Evolutionary conservation across 2,888 invertebrate genomes (phyloP).

Genomic region (Masnerella sp.): DNA sequence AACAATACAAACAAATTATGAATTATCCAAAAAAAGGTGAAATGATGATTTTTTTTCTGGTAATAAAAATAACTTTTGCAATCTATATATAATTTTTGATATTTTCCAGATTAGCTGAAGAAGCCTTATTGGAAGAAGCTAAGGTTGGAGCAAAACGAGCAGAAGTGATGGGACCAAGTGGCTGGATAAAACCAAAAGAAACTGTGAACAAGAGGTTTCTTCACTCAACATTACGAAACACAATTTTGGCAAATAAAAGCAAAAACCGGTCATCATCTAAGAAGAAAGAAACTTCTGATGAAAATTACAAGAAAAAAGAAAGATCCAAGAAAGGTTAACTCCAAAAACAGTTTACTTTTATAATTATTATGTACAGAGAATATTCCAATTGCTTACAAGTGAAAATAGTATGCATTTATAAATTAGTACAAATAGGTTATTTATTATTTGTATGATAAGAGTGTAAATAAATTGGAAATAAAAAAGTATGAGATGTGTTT

Average conservation of each 20-base stretch:
- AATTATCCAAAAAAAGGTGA: no score
- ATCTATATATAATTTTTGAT: no score
- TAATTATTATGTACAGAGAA: neutral
- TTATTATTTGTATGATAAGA: neutral
- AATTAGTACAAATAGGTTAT: neutral
- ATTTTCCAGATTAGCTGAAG: constrained; percentile 70
- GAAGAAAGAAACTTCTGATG: constrained; percentile 8
- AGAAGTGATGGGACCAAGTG: constrained; percentile 75
- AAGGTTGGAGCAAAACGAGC: constrained; percentile 74
- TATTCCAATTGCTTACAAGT: neutral
- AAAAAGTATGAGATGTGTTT: constrained; percentile 5
- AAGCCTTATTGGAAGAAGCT: constrained; percentile 74
- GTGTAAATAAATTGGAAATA: neutral
- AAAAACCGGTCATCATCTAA: constrained; percentile 44
- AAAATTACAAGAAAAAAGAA: constrained; percentile 22
- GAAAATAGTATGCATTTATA: neutral
- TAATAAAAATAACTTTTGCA: constrained; percentile 4
- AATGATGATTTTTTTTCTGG: no score
- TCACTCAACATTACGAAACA: constrained; percentile 73
- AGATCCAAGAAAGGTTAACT: constrained; percentile 11
- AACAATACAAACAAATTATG: no score
- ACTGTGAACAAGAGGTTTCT: constrained; percentile 75
- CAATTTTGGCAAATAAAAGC: constrained; percentile 70
- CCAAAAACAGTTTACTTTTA: neutral
- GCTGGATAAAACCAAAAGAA: constrained; percentile 75